phyloP scores from a whole-genome alignment of 1,140 invertebrate genomes.

The Copidosoma floridanum region DNA sequence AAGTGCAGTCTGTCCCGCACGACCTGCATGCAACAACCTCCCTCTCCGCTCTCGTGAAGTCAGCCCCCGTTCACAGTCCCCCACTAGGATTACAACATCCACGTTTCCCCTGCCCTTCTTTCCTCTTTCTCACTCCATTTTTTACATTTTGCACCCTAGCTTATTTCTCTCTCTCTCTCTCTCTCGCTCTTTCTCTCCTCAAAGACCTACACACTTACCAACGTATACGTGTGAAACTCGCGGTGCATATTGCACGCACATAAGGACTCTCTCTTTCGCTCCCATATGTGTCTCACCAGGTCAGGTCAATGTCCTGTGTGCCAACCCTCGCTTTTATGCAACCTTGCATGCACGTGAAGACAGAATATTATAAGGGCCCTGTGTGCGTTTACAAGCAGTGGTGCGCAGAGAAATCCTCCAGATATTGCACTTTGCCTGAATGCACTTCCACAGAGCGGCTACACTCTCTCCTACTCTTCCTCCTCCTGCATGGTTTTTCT shows the following conservation, averaged over 20 bases:
- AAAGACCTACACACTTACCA: no score
- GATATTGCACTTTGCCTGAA: slow-evolving; percentile 45
- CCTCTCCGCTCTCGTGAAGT: no score
- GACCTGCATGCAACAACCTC: not conserved
- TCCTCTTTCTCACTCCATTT: slow-evolving; percentile 2
- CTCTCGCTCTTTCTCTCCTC: not conserved
- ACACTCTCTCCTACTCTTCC: not conserved
- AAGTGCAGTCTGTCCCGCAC: not conserved
- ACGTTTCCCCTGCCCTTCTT: not conserved
- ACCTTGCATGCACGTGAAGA: slow-evolving; percentile 10
- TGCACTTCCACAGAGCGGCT: slow-evolving; percentile 38
- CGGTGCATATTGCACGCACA: not conserved
- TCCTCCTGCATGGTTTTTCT: not conserved
- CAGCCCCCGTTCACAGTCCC: not conserved
- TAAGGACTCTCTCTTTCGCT: slow-evolving; percentile 5
- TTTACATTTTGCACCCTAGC: no score
- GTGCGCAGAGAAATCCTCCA: slow-evolving; percentile 43
- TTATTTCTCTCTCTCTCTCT: slow-evolving; percentile 9
- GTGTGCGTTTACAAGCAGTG: slow-evolving; percentile 25
- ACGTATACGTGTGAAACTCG: no score
- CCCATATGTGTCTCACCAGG: slow-evolving; percentile 57
- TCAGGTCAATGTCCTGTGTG: slow-evolving; percentile 55
- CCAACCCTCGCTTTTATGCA: slow-evolving; percentile 21
- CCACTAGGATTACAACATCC: no score
- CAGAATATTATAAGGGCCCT: slow-evolving; percentile 16